Evolutionary conservation across 2,113 vertebrate species (phyloP), one percentile per base, ranked within the genome.

Genomic region (Theristicus caerulescens): DNA sequence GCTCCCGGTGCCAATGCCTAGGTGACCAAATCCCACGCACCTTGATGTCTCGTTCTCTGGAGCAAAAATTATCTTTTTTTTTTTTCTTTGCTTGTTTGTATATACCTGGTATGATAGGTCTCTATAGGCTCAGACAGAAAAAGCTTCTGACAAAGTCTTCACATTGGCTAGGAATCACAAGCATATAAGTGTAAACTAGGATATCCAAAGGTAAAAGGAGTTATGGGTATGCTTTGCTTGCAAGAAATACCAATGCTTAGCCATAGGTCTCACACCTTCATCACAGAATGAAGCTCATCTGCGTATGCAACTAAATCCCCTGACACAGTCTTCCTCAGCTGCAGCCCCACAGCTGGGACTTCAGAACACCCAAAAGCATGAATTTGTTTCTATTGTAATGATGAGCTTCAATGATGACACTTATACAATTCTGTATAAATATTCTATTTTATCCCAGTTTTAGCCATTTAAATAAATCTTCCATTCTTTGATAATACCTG

Each of bases 401-500:
- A 82, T 24, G 4, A 77, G 27, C 8, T 24, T 81, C 25, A 86
- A 11, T 18, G 13, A 66, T 46, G 24, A 65, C 7, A 79, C 7
- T 64, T 67, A 40, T 0, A 42, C 29, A 82, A 57, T 52, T 71
- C 15, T 36, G 49, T 24, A 72, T 18, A 91, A 70, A 66, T 58
- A 73, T 13, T 62, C 26, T 65, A 12, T 40, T 88, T 62, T 91
- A 82, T 44, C 55, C 20, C 61, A 65, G 16, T 42, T 86, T 57
- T 69, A 86, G 42, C 16, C 81, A 79, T 55, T 94, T 82, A 84
- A 92, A 84, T 84, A 78, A 47, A 64, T 72, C 64, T 86, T 90
- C 59, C 44, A 65, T 91, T 86, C 55, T 82, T 84, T 87, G 91
- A 89, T 86, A 94, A 40, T 61, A 94, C 47, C 73, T 96, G 94